These are phyloP conservation scores for Limnephilus marmoratus DNA, from an alignment of 2,888 invertebrate genomes.

Conservation along the genomic window DNA sequence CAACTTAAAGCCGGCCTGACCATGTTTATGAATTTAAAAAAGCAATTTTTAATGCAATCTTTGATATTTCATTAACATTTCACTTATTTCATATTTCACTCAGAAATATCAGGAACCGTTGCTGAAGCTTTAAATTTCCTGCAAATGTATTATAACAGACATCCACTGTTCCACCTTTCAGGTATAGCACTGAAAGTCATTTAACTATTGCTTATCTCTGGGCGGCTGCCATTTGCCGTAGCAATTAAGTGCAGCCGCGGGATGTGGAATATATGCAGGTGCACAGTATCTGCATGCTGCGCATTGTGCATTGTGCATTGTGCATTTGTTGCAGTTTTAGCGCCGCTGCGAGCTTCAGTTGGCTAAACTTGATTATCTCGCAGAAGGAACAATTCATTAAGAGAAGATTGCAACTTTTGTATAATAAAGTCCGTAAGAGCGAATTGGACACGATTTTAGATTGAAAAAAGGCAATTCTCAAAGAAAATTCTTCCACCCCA, in stretches of 20 bases:
- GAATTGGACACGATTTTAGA: neutral
- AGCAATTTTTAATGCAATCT: no score
- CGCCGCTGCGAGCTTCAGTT: neutral
- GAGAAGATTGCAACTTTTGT: neutral
- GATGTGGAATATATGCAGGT: neutral
- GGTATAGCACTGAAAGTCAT: neutral
- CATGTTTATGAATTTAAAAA: no score
- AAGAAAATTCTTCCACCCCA: neutral
- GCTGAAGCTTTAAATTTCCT: neutral
- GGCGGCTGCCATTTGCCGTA: slow-evolving; percentile 26
- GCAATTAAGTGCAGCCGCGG: slow-evolving; percentile 35
- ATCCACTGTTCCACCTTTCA: neutral
- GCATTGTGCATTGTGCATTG: neutral
- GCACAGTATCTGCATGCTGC: no score
- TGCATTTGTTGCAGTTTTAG: neutral
- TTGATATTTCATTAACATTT: no score
- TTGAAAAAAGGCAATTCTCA: neutral
- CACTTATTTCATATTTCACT: neutral
- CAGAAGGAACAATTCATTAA: neutral
- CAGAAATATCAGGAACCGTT: neutral
- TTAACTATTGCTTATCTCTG: slow-evolving; percentile 48
- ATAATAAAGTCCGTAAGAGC: neutral
- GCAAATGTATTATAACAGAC: neutral
- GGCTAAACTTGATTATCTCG: neutral
- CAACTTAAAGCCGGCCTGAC: no score